Base-by-base conservation (phyloP, 2,113 vertebrate genomes). In the Sinocyclocheilus grahami region DNA sequence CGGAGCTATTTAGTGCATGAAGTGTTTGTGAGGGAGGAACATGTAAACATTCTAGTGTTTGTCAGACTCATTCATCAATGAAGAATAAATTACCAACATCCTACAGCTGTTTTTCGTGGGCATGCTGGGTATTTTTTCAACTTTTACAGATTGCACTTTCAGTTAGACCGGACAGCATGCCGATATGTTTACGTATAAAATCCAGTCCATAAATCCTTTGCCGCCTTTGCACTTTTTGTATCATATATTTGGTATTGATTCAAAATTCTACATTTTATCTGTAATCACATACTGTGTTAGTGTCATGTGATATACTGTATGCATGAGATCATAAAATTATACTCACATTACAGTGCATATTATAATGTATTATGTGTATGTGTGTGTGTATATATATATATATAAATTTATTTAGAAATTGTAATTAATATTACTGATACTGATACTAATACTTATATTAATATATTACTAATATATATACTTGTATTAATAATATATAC, bases 11-110 rank as follows among this genome's bases (percentile, higher is more conserved):
- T 72, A 72, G 81, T 37, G 81, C 62, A 46, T 82, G 60, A 67
- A 82, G 39, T 48, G 63, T 67, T 51, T 27, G 39, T 22, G 48
- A 72, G 27, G 62, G 62, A 82, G 80, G 80, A 82, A 82, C 42
- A 69, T 82, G 80, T 82, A 82, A 82, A 69, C 80, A 82, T 82
- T 82, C 16, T 16, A 33, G 20, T 55, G 65, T 55, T 33, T 83
- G 67, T 71, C 81, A 83, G 65, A 83, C 18, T 83, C 48, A 72
- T 72, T 83, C 67, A 72, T 83, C 67, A 83, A 30, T 69, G 24
- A 27, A 65, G 24, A 82, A 82, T 82, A 51, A 24, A 51, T 69
- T 30, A 30, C 42, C 39, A 69, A 30, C 58, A n/a, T 63, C 22
- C 55, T 24, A 39, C 55, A 62, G 78, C n/a, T 63, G 30, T 58